A percentile compares a stretch with the other conserved stretches of the same genome.
Evolutionary conservation across 2,113 vertebrate genomes (phyloP).

Genomic region (Chinchilla lanigera): DNA sequence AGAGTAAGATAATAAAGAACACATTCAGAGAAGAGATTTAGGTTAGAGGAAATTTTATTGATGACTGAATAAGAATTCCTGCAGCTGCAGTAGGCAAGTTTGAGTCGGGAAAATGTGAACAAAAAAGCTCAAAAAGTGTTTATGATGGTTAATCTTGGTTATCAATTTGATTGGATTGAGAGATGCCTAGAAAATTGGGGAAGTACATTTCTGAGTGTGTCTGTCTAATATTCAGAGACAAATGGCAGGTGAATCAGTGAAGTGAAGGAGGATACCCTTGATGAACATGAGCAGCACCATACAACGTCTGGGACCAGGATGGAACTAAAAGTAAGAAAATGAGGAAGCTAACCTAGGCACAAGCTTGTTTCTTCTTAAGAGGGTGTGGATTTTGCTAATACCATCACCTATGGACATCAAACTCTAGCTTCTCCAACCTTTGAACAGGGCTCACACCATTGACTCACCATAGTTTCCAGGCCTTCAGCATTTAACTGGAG

Average conservation of each 20-base stretch:
- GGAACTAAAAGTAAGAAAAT: neutral
- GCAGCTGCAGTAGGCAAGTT: neutral
- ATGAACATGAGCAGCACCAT: neutral
- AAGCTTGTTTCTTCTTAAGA: neutral
- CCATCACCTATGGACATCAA: neutral
- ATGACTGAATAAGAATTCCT: slow-evolving; percentile 15
- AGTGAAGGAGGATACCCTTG: neutral
- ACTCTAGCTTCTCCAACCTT: neutral
- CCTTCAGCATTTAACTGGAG: neutral
- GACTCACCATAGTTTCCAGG: neutral
- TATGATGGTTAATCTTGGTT: neutral
- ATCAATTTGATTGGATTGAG: neutral
- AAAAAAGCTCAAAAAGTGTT: neutral
- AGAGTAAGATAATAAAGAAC: slow-evolving; percentile 20
- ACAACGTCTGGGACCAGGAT: neutral
- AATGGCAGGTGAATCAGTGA: neutral
- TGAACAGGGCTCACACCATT: neutral
- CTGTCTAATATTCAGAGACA: neutral
- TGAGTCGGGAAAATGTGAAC: neutral
- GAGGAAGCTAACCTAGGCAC: neutral
- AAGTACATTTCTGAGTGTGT: neutral
- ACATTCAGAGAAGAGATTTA: neutral
- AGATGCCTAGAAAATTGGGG: neutral
- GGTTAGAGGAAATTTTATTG: slow-evolving; percentile 27
- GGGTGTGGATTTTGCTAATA: neutral